phyloP scores from a whole-genome alignment of 2,113 vertebrate species.

The Vulpes ferrilata region DNA sequence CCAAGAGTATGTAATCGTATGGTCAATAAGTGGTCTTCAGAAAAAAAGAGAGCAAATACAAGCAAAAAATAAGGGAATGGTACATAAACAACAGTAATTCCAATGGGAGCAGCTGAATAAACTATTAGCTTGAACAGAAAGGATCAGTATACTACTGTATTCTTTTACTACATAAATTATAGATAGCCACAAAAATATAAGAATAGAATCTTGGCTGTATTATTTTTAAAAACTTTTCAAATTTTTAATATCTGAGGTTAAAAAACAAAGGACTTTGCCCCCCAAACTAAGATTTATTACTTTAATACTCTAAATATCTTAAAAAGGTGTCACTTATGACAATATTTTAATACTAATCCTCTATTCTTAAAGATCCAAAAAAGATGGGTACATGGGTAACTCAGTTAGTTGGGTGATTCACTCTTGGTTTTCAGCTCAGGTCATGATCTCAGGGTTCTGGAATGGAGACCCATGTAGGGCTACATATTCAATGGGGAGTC shows the following conservation, averaged over 20 bases:
- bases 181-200: background rate
- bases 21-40: background rate
- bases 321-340: background rate
- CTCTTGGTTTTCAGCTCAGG: background rate
- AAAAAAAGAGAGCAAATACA: background rate
- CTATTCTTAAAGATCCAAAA: conserved; percentile 19
- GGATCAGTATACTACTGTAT: background rate
- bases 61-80: background rate
- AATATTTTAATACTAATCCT: background rate
- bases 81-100: background rate
- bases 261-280: background rate
- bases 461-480: background rate
- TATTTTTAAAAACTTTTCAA: background rate
- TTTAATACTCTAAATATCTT: background rate
- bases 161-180: background rate
- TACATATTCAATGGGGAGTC: background rate
- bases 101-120: background rate
- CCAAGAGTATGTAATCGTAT: background rate
- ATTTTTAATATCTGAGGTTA: background rate
- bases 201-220: background rate
- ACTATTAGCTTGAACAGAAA: conserved; percentile 21
- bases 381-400: background rate
- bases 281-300: background rate
- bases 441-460: background rate
- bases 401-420: background rate